Conservation (phyloP, 2,113 vertebrate species). For the Ondatra zibethicus region DNA sequence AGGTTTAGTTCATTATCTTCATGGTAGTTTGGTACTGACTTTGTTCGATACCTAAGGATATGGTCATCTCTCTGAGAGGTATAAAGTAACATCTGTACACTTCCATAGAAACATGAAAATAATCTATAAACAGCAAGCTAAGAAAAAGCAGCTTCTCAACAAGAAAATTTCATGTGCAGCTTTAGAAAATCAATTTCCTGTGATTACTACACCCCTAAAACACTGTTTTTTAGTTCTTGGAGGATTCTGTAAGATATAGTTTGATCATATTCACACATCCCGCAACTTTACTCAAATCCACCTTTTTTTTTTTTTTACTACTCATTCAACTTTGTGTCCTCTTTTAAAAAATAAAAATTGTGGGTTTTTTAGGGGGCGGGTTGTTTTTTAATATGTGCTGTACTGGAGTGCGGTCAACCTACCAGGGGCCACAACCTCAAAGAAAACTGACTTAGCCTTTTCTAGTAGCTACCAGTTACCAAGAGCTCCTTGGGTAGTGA, state of each 20-base stretch:
- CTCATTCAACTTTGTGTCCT: not conserved
- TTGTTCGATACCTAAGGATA: not conserved
- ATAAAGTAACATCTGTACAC: not conserved
- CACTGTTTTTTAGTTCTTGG: not conserved
- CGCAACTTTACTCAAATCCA: not conserved
- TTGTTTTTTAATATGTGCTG: no score
- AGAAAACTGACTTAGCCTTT: not conserved
- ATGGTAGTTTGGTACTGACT: not conserved
- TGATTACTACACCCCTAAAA: not conserved
- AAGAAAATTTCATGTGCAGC: not conserved
- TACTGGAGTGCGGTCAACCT: not conserved
- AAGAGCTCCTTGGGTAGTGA: not conserved
- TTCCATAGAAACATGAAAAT: not conserved
- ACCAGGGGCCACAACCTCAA: not conserved
- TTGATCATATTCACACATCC: not conserved
- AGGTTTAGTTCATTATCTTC: not conserved
- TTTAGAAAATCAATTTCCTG: not conserved
- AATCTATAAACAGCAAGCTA: not conserved
- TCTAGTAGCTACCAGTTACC: accelerated
- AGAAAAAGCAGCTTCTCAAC: not conserved
- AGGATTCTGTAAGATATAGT: not conserved
- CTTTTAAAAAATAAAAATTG: not conserved
- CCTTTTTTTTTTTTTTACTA: not conserved
- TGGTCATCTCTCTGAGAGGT: not conserved
- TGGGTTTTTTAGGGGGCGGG: no score